Evolutionary conservation across 1,140 invertebrate genomes (phyloP).

Genomic region (Drosophila elegans): DNA sequence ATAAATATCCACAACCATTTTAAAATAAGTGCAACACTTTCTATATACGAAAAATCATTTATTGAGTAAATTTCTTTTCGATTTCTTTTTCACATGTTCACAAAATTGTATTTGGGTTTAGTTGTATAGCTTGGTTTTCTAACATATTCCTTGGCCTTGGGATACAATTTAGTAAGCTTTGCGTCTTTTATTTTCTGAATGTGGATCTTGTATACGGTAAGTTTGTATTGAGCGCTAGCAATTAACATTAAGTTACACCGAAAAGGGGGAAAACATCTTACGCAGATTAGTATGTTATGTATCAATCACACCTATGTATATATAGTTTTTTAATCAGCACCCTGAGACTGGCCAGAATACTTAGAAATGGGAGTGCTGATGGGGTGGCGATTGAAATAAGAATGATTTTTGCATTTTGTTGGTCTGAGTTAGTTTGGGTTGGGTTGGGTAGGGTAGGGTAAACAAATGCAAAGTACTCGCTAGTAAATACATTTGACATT

Average conservation of each 20-base stretch:
- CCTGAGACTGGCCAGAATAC: constrained; percentile 2
- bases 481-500: constrained; percentile 66
- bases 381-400: constrained; percentile 11
- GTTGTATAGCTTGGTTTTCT: constrained; percentile 51
- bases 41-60: constrained; percentile 79
- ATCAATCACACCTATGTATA: constrained; percentile 21
- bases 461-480: constrained; percentile 36
- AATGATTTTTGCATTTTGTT: background rate
- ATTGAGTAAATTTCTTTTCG: constrained; percentile 80
- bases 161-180: constrained; percentile 43
- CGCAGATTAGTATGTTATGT: constrained; percentile 46
- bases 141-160: constrained; percentile 56
- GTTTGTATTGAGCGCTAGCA: constrained; percentile 57
- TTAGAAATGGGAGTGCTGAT: constrained; percentile 6
- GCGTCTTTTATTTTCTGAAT: constrained; percentile 35
- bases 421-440: constrained; percentile 1
- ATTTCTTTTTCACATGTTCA: constrained; percentile 76
- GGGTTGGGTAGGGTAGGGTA: background rate
- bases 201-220: constrained; percentile 28
- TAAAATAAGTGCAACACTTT: background rate
- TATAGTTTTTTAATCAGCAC: constrained; percentile 26
- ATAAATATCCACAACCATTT: too few species aligned
- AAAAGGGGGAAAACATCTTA: constrained; percentile 60
- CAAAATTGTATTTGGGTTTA: constrained; percentile 67
- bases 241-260: constrained; percentile 76